Conservation (phyloP, 2,113 vertebrate genomes). For the Macroglossus sobrinus region DNA sequence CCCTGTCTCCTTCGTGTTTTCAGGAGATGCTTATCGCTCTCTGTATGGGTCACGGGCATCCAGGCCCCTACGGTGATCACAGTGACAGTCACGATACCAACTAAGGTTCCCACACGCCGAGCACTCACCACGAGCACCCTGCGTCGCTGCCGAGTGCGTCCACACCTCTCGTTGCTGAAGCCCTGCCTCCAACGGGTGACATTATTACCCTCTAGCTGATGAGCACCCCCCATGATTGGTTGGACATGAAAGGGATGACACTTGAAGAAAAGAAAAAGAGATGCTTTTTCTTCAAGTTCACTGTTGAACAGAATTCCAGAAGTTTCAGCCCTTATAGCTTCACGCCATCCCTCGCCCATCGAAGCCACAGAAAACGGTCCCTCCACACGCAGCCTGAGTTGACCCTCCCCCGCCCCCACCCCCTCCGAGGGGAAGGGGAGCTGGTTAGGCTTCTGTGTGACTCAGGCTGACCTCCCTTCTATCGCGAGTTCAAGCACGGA, state of each 20-base stretch:
- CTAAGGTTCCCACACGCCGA: not conserved
- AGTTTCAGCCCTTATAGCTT: not conserved
- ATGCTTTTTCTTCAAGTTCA: not conserved
- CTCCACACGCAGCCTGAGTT: not conserved
- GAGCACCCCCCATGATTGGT: fast-evolving
- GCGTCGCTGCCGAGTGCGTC: not conserved
- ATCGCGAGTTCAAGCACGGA: not conserved
- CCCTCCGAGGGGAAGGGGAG: not conserved
- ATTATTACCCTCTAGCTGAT: not conserved
- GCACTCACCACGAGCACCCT: fast-evolving
- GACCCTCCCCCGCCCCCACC: not conserved
- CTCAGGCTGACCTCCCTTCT: not conserved
- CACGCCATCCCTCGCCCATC: not conserved
- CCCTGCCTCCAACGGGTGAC: not conserved
- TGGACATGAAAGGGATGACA: not conserved
- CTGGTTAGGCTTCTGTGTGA: not conserved
- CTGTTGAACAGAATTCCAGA: not conserved
- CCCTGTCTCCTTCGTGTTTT: not conserved
- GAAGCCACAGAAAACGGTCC: not conserved
- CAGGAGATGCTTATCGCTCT: fast-evolving
- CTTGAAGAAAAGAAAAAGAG: not conserved
- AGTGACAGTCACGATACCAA: too few species aligned
- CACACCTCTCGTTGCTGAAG: not conserved
- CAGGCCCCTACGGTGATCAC: fast-evolving
- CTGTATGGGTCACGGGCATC: not conserved